Base-by-base conservation (phyloP, 1,140 invertebrate genomes). In the Telenomus remus region DNA sequence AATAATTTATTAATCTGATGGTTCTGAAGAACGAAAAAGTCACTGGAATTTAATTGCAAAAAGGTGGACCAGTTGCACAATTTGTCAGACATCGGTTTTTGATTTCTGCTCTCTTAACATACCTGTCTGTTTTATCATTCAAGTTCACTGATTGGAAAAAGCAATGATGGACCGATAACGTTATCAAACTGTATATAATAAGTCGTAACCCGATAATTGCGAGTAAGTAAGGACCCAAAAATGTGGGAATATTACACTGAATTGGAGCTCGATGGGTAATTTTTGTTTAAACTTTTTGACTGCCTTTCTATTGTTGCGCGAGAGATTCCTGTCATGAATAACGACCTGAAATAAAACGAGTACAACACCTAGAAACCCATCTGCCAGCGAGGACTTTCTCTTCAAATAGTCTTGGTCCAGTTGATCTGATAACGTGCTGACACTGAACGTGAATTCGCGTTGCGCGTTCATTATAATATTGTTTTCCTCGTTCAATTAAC, bases 331-430 rank as follows among this genome's bases (percentile, higher is more conserved):
- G 54, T 53, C 39, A 59, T 50, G 59, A 75, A 78, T 73, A 79
- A 81, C 77, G 82, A 80, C 78, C 81, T 82, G 54, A 80, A 81
- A 82, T 72, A 74, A 51, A 82, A 84, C 73, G 78, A 83, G 79
- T 65, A 79, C 82, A 79, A 74, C 82, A 78, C 60, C 78, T 82
- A 80, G 80, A 84, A 82, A 82, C 77, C 65, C 69, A 79, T 79
- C 57, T 76, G 33, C 14, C 14, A 19, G 46, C 61, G 61, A 77
- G 55, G 53, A 73, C 76, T 81, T 81, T 80, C 76, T 76, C 76
- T 70, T 79, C 64, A 71, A 70, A 76, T 74, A 66, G 59, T 74
- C 59, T 65, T 74, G 64, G 57, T 75, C 61, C 55, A 70, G 55
- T 71, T 74, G 68, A 71, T 61, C 53, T 46, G 56, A 79, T 72